phyloP scores from a whole-genome alignment of 2,888 invertebrate genomes.

The Amblyjoppa proteus region DNA sequence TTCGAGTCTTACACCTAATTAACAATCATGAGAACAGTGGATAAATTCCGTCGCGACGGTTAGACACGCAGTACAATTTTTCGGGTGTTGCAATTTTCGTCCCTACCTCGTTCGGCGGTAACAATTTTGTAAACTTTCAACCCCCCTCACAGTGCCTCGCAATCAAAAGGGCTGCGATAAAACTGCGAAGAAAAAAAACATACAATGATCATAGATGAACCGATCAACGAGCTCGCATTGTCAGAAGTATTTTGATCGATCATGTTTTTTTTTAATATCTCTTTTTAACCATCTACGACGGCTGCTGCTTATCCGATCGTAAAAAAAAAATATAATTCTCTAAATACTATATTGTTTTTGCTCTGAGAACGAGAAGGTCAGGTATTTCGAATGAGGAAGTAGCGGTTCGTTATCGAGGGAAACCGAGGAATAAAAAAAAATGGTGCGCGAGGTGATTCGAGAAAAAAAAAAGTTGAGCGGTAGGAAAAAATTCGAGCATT shows the following conservation, averaged over 20 bases:
- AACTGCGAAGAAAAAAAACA: not conserved
- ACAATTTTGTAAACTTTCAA: conserved; percentile 3
- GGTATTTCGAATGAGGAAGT: conserved; percentile 40
- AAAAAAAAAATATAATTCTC: conserved; percentile 24
- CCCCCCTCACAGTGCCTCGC: not conserved
- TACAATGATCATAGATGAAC: conserved; percentile 18
- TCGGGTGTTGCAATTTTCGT: not conserved
- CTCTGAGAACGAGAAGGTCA: conserved; percentile 36
- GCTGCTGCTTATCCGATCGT: not conserved
- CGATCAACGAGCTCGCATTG: conserved; percentile 16
- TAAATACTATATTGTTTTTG: conserved; percentile 37
- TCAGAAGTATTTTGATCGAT: not conserved
- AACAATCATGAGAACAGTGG: conserved; percentile 32
- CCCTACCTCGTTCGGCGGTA: not conserved
- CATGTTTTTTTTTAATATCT: not conserved
- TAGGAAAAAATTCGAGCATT: not conserved
- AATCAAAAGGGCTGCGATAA: not conserved
- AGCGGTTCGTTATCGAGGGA: not conserved
- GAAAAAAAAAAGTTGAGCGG: not conserved
- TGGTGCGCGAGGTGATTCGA: not conserved
- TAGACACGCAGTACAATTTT: not conserved
- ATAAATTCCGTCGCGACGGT: not conserved
- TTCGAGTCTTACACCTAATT: conserved; percentile 56
- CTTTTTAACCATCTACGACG: not conserved
- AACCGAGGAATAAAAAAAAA: not conserved